A percentile compares a stretch with the other conserved stretches of the same genome.
These are phyloP conservation scores for Stegostoma tigrinum DNA, from an alignment of 2,113 vertebrate genomes.

Conservation along the genomic window DNA sequence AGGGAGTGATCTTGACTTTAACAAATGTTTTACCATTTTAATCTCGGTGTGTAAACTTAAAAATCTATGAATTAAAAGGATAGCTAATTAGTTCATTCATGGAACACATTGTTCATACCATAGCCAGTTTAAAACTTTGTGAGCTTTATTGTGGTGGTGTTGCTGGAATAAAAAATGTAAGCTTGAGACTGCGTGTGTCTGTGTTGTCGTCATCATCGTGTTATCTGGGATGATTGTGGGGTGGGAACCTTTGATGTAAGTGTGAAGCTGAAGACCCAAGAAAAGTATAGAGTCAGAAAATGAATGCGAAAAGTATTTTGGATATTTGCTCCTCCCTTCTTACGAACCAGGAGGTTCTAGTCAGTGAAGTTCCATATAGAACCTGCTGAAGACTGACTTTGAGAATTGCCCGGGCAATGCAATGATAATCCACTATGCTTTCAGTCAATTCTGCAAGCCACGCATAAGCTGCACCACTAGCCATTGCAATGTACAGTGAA, in stretches of 20 bases:
- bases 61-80: neutral
- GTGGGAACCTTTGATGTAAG: neutral
- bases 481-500: neutral
- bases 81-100: neutral
- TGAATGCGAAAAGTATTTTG: neutral
- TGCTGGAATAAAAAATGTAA: neutral
- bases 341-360: neutral
- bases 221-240: neutral
- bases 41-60: neutral
- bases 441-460: neutral
- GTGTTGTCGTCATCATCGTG: no score
- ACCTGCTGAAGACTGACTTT: neutral
- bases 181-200: neutral
- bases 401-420: neutral
- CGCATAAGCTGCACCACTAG: neutral
- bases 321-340: neutral
- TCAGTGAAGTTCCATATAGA: neutral
- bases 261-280: neutral
- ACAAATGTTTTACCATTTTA: neutral
- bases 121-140: neutral
- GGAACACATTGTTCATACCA: neutral
- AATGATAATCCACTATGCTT: neutral
- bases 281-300: neutral
- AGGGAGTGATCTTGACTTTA: neutral
- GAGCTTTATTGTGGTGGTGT: neutral